Base-by-base conservation (phyloP, 2,888 invertebrate species). In the Epinotia bilunana region DNA sequence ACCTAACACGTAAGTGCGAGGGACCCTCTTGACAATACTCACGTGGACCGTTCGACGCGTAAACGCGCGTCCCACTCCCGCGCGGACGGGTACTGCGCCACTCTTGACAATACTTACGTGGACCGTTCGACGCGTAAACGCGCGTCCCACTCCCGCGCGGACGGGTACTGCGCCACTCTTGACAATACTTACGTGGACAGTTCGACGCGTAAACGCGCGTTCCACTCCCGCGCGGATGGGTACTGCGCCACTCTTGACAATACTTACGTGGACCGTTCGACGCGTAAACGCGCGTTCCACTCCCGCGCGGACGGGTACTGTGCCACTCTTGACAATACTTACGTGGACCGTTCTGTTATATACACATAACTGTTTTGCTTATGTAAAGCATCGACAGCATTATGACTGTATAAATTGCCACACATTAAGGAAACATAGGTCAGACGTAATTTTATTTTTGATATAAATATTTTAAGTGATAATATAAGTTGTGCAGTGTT, bases 31-130 rank as follows among this genome's bases (percentile, higher is more conserved):
- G n/a, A n/a, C n/a, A n/a, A 20, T 20, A 20, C 20, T 39, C 2
- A 94, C 94, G 90, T 90, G 0, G 98, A 98, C 78, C 96, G 95
- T 91, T 99, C 99, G 78, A 99, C 97, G 67, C 96, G 86, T 33
- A 98, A 95, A 49, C 99, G 94, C 0, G 97, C 97, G 76, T 97
- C 96, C 99, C 99, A 99, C 87, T 98, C 98, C 80, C 94, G 94
- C 80, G 96, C 93, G 0, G 96, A 93, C 6, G 96, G 97, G 90
- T 98, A 99, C 86, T 98, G 97, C 7, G 94, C 95, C 0, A n/a
- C n/a, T n/a, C n/a, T n/a, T n/a, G n/a, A n/a, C n/a, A n/a, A 20
- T 20, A 20, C 20, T 39, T 9, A 94, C 94, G 90, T 90, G 0
- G 98, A 98, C 78, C 96, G 95, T 91, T 99, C 99, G 78, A 99